Evolutionary conservation across 2,113 vertebrate species (phyloP), one percentile per base, ranked within the genome.

Genomic region (Alexandromys fortis): DNA sequence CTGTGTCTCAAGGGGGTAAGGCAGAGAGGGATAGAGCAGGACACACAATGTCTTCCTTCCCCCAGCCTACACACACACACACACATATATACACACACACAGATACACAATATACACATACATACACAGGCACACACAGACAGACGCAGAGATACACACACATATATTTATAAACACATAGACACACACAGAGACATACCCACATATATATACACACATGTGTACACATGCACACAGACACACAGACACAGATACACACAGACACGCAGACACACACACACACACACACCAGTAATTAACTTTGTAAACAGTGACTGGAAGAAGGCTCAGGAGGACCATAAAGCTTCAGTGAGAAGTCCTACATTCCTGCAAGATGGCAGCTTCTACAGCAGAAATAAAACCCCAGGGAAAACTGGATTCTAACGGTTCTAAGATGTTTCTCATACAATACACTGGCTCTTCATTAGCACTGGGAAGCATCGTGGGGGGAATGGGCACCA

Each of bases 381-480:
- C 10, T 92, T 83, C 85, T 55, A 45, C 0, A 19, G 82, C 55
- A 58, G 26, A 75, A 78, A 4, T 16, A 42, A 95, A 94, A 24
- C 21, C 70, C 38, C 33, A 88, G 92, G 81, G 90, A 47, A 92
- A 94, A 72, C 17, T 68, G 70, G 55, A 70, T 94, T 89, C 58
- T 28, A 83, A 82, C 24, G 35, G 22, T 58, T 90, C 78, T 4
- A 75, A 90, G 78, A 91, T 12, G 22, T 7, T 35, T 95, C 79
- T 93, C 75, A 73, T 55, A 47, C 1, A 79, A 85, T 30, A 61
- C 24, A 2, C 11, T 45, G 82, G 86, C 86, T 91, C 86, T 76
- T 91, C 30, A 91, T 65, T 47, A 76, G 91, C 75, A 35, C 75
- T 92, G 91, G 65, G 70, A 92, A 94, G 79, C 78, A 55, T 81